These are phyloP conservation scores for Scotopteryx bipunctaria DNA, from an alignment of 2,888 invertebrate genomes.

Conservation along the genomic window DNA sequence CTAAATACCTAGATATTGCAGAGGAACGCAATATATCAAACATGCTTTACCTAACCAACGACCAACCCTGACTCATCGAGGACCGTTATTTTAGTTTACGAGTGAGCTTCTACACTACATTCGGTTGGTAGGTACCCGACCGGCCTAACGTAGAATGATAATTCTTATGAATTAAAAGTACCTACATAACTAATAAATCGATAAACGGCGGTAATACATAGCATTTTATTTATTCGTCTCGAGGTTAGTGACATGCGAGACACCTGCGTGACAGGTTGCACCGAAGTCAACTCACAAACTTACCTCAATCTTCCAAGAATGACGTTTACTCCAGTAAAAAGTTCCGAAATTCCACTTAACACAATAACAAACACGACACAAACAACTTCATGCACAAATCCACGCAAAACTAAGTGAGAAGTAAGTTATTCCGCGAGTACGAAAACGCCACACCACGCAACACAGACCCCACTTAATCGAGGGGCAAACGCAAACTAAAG, in stretches of 20 bases:
- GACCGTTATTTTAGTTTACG: not conserved
- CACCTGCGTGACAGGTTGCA: slow-evolving; percentile 82
- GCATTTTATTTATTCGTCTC: slow-evolving; percentile 56
- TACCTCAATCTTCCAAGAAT: slow-evolving; percentile 57
- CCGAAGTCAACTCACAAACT: slow-evolving; percentile 60
- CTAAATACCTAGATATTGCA: too few species aligned
- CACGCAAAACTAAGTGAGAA: slow-evolving; percentile 57
- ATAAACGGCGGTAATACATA: slow-evolving; percentile 10
- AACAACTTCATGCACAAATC: slow-evolving; percentile 51
- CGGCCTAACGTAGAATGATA: not conserved
- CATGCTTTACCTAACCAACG: too few species aligned
- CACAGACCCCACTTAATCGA: slow-evolving; percentile 48
- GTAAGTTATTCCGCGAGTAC: slow-evolving; percentile 73
- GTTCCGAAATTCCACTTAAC: slow-evolving; percentile 43
- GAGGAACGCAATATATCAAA: too few species aligned
- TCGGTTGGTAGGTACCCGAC: not conserved
- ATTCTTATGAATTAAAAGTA: slow-evolving; percentile 1
- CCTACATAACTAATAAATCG: slow-evolving; percentile 13
- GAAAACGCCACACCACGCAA: slow-evolving; percentile 45
- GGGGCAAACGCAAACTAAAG: slow-evolving; percentile 66
- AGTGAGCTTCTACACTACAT: too few species aligned
- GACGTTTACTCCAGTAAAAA: slow-evolving; percentile 43
- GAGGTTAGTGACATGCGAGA: slow-evolving; percentile 77
- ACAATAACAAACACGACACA: slow-evolving; percentile 55
- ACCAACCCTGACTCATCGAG: not conserved